Percentiles rank a stretch among this genome's conserved stretches.
phyloP scores from a whole-genome alignment of 2,113 vertebrate genomes.

The Pangasianodon hypophthalmus region DNA sequence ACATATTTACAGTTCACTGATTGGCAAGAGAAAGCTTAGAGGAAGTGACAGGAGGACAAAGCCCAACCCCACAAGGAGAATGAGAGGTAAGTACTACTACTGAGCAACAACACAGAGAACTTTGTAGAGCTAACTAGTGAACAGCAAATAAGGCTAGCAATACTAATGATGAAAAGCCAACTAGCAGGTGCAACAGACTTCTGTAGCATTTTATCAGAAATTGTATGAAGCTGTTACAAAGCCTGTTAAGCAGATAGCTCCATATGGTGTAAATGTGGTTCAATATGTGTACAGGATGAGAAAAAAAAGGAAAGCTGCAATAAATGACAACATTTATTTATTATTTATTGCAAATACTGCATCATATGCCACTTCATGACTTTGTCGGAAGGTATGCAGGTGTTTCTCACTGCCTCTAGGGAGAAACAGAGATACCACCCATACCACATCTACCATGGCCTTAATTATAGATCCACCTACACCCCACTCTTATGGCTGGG shows the following conservation, averaged over 20 bases:
- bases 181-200: neutral
- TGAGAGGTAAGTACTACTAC: neutral
- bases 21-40: neutral
- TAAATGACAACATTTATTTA: neutral
- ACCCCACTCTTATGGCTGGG: neutral
- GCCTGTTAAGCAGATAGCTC: neutral
- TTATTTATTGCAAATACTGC: neutral
- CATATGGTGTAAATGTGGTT: neutral
- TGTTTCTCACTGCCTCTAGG: neutral
- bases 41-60: neutral
- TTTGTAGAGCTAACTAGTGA: neutral
- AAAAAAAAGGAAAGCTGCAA: neutral
- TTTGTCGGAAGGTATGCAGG: neutral
- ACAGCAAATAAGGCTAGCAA: neutral
- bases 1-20: neutral
- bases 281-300: neutral
- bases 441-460: neutral
- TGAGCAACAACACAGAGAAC: neutral
- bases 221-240: neutral
- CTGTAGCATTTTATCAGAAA: neutral
- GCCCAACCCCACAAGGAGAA: neutral
- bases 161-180: neutral
- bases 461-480: neutral
- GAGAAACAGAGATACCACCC: neutral
- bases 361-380: neutral